Base-by-base conservation (phyloP, 2,888 invertebrate species). In the Philereme vetulata region DNA sequence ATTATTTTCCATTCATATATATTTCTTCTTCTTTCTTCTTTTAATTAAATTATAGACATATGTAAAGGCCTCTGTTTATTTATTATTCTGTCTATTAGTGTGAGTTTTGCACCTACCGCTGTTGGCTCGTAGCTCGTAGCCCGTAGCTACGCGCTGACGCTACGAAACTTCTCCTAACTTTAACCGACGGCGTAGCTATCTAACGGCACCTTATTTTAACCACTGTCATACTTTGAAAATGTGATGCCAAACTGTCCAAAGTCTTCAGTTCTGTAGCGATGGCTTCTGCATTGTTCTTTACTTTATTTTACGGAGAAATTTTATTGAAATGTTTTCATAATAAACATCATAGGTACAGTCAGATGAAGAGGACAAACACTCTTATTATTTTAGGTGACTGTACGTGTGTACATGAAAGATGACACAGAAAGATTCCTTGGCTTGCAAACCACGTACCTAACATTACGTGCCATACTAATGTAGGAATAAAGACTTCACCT, bases 131-230 rank as follows among this genome's bases (percentile, higher is more conserved):
- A 59, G 51, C 58, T 38, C 35, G 66, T 52, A 61, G 61, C 56
- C 51, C 60, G 58, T 47, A 61, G 67, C 70, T 72, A 6, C 8
- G 72, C 74, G 67, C 38, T 65, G 70, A 57, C 50, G 38, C 42
- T 64, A 51, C 60, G 76, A 76, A 78, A 75, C 76, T 76, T 72
- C 59, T 57, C 62, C 51, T 51, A 80, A 85, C 77, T 84, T 83
- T 78, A 70, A 68, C 70, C 69, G 70, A 76, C 74, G 77, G 78
- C 76, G 72, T 72, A 72, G 67, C 74, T 73, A 51, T 72, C 72
- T 67, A 70, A 48, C 38, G 44, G 69, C 70, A 66, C 72, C 71
- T 74, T 74, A 76, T 75, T 75, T 71, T 63, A 64, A 58, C 55
- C 64, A 62, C 57, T 66, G 70, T 56, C 55, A 66, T 71, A 75